phyloP scores from a whole-genome alignment of 2,113 vertebrate genomes.

The Mohoua ochrocephala region DNA sequence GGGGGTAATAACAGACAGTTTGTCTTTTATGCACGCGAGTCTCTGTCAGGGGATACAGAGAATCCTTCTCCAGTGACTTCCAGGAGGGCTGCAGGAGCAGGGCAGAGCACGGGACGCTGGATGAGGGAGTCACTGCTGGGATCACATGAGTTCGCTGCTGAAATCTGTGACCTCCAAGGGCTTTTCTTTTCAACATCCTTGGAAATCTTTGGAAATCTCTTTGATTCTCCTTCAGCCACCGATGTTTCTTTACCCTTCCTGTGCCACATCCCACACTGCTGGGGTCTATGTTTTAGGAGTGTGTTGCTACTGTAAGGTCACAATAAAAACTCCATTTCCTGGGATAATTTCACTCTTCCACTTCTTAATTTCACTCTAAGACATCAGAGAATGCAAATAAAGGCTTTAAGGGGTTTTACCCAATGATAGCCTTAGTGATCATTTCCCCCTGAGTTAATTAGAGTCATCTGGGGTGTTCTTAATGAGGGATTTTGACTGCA shows the following conservation, averaged over 20 bases:
- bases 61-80: neutral
- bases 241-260: neutral
- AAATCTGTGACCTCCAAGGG: neutral
- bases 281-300: neutral
- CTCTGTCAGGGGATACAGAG: neutral
- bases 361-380: neutral
- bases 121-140: neutral
- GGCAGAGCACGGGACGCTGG: neutral
- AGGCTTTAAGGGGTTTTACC: neutral
- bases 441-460: neutral
- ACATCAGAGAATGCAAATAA: neutral
- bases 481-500: neutral
- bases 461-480: neutral
- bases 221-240: neutral
- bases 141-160: fast-evolving
- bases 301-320: neutral
- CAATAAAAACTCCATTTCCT: neutral
- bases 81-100: neutral
- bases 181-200: neutral
- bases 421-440: neutral
- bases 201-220: neutral
- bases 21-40: neutral
- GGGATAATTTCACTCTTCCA: neutral
- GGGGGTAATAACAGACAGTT: neutral
- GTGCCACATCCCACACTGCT: fast-evolving